Evolutionary conservation across 1,140 invertebrate genomes (phyloP).

Genomic region (Anoplophora glabripennis): DNA sequence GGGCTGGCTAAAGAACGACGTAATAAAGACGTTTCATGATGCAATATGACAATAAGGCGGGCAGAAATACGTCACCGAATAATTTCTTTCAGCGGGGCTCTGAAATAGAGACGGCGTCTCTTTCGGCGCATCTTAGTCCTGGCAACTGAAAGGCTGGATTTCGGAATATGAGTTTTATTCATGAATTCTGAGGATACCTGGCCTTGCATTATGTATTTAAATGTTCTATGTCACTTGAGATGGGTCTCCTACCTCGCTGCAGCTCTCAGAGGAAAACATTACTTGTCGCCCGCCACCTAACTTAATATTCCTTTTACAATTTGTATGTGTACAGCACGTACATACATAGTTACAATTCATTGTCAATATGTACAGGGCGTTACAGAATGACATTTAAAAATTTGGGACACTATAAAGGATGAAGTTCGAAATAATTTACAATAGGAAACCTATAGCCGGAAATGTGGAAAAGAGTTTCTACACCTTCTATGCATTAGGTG

Average conservation of each 20-base stretch:
- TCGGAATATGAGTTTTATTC: conserved; percentile 39
- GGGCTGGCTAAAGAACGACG: conserved; percentile 14
- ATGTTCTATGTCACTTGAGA: conserved; percentile 34
- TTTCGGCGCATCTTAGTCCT: conserved; percentile 19
- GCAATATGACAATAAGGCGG: conserved; percentile 22
- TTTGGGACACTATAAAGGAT: too few species aligned
- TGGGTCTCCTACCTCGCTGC: conserved; percentile 4
- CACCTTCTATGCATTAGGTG: too few species aligned
- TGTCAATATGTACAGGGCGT: too few species aligned
- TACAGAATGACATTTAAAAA: too few species aligned
- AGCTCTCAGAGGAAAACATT: conserved; percentile 23
- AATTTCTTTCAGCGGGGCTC: conserved; percentile 16
- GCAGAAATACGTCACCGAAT: conserved; percentile 23
- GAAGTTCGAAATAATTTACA: too few species aligned
- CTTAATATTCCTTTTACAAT: too few species aligned
- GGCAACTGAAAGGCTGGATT: conserved; percentile 20
- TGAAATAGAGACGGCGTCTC: conserved; percentile 17
- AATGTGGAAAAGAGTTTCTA: too few species aligned
- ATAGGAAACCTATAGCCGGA: too few species aligned
- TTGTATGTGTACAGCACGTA: too few species aligned
- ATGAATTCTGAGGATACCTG: conserved; percentile 38
- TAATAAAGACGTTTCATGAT: conserved; percentile 32
- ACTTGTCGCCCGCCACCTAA: conserved; percentile 7
- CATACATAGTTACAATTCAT: too few species aligned
- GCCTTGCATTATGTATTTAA: conserved; percentile 40